Evolutionary conservation across 1,140 invertebrate species (phyloP), one percentile per base, ranked within the genome.

Genomic region (Drosophila truncata): DNA sequence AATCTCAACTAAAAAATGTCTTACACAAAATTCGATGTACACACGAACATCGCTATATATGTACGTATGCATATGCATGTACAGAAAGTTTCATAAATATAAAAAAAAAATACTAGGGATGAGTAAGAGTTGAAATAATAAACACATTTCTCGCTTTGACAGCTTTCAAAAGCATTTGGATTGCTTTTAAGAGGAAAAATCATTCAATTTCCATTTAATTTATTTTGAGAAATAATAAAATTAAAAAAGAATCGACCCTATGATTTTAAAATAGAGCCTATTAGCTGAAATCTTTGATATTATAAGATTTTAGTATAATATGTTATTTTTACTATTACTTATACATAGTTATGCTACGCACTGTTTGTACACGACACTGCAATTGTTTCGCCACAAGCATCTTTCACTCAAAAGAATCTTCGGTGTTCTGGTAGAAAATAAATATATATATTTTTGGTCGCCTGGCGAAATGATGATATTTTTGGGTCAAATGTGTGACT

Each of bases 371-470:
- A 59, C 66, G 69, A 49, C 54, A 73, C 35, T 73, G 70, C 70
- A 73, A 73, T 73, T 73, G 70, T 73, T 73, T 73, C 67, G 70
- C 54, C 70, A 73, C 9, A 37, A 73, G 70, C 66, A 73, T 73
- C 67, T 73, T 72, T 73, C 54, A 72, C 66, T 72, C 67, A 73
- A 73, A 64, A 72, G 54, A 72, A 35, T 73, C 70, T 72, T 60
- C 18, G 67, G 66, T 31, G 35, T 69, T 70, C 39, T 66, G 37
- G 37, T 71, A 55, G 44, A 72, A 72, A 72, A 73, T 14, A 50
- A 72, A 72, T 72, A 73, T 14, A 73, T 14, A 50, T 72, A 60
- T 60, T 72, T 72, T 72, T 72, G 70, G 54, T 39, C 47, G 14
- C 14, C 54, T 72, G 42, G 69, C 66, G 66, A 54, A 60, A 72